Base-by-base conservation (phyloP, 2,888 invertebrate species). In the Sarcophaga variegata region DNA sequence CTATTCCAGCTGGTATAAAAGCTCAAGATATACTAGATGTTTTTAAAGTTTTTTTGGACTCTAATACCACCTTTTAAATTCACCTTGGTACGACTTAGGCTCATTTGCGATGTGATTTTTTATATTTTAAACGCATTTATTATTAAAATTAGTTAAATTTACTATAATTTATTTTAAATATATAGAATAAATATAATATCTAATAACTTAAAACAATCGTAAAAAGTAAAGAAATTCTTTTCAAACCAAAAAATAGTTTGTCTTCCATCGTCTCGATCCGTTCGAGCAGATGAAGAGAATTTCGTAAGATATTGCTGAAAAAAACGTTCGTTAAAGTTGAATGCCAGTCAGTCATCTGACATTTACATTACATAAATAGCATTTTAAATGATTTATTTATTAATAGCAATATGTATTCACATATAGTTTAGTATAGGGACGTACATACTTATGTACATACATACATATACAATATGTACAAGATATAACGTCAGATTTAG, bases 121-220 rank as follows among this genome's bases (percentile, higher is more conserved):
- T 74, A 27, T 47, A 45, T 64, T 78, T 72, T 66, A 67, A 77
- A 83, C 59, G 74, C 77, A 79, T 86, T 82, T 76, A 54, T 64
- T 85, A 82, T 82, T 86, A 86, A 83, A 86, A 83, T 79, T 81
- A 81, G 74, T 87, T 83, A 75, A 76, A 70, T 81, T 71, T 70
- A 70, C 83, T 87, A 84, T 85, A 72, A 83, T 74, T 77, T 79
- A 84, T 79, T 78, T 81, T 66, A 81, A 74, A 79, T 80, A 70
- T 71, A 78, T 79, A 72, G 79, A 84, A 76, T 74, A 85, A 87
- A 75, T 87, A 87, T 76, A 77, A 75, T 81, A 87, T 75, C 62
- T 84, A 79, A 62, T 59, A 79, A 76, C 81, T 79, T 72, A 84
- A 76, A 78, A 81, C 71, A 78, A 83, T 70, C 74, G 72, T 71